These are phyloP conservation scores for Hylaeus volcanicus DNA, from an alignment of 1,140 invertebrate genomes.

Conservation along the genomic window DNA sequence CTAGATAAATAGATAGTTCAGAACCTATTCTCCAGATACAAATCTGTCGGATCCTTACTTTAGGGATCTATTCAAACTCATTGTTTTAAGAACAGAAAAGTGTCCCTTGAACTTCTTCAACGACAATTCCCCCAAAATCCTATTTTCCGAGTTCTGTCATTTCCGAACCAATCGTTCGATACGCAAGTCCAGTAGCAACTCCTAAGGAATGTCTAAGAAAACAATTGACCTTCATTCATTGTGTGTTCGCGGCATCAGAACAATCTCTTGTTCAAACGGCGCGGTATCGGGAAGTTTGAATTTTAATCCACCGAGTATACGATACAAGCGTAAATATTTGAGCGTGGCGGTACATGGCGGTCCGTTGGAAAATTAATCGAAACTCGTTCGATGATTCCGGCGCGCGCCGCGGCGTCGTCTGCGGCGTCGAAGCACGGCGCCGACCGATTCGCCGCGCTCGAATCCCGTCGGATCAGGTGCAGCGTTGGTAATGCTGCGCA, in stretches of 20 bases:
- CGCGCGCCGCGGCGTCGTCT: not conserved
- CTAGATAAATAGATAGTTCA: too few relatives aligned
- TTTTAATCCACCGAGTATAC: not conserved
- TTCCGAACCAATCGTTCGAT: too few relatives aligned
- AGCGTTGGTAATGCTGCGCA: constrained; percentile 62
- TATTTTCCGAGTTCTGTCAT: too few relatives aligned
- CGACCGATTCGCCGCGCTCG: constrained; percentile 11
- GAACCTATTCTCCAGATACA: too few relatives aligned
- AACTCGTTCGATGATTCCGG: not conserved
- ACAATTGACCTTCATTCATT: too few relatives aligned
- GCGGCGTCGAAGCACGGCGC: not conserved
- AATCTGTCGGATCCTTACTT: too few relatives aligned
- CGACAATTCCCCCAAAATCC: too few relatives aligned
- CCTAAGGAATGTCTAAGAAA: too few relatives aligned
- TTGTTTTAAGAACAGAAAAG: too few relatives aligned
- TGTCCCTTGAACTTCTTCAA: too few relatives aligned
- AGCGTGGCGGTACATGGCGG: not conserved
- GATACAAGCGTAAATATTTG: not conserved
- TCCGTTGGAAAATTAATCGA: constrained; percentile 9
- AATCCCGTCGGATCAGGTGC: constrained; percentile 35
- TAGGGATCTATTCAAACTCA: too few relatives aligned
- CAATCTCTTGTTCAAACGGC: constrained; percentile 1
- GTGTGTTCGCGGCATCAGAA: not conserved
- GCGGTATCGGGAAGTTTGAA: not conserved
- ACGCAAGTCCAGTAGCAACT: too few relatives aligned